Base-by-base conservation (phyloP, 2,888 invertebrate genomes). In the Philopedon plagiatum region DNA sequence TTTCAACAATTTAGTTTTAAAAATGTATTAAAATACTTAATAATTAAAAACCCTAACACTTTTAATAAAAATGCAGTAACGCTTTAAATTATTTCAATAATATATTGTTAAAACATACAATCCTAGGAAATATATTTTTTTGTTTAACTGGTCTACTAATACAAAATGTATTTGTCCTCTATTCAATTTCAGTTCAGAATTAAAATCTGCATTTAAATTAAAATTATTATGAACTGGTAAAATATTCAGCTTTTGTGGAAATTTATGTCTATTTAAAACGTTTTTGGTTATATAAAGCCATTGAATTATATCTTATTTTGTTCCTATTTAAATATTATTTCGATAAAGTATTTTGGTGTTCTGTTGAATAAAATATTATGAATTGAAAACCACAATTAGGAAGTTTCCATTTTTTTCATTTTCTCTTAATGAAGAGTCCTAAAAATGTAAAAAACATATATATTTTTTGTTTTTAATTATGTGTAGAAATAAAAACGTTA, bases 161-260 rank as follows among this genome's bases (percentile, higher is more conserved):
- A 18, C 11, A 19, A 44, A 44, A 44, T 44, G 21, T 44, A 15
- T 34, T 34, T 34, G 15, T 39, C 39, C 9, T 44, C 9, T 19
- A 44, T 44, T 44, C 44, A 44, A 44, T 21, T 44, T 44, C 44
- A 21, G 19, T 19, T 44, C 11, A 19, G 19, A 44, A 44, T 39
- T 44, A 44, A 44, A 44, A 44, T 34, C 57, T 34, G 37, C 57
- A 57, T 57, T 34, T 57, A 34, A 34, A 19, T 57, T 57, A 8
- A 21, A 57, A 34, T 34, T 15, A 15, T 34, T 34, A 11, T 34
- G 19, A 56, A 57, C 34, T 11, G 21, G 19, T 44, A n/a, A 29
- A 29, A 34, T 37, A 34, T 57, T 29, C 18, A 11, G 34, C 37
- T 34, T 18, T 57, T 57, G 23, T 57, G 32, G 8, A 34, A 5